Base-by-base conservation (phyloP, 2,888 invertebrate genomes). In the Scaptomyza polygonia region DNA sequence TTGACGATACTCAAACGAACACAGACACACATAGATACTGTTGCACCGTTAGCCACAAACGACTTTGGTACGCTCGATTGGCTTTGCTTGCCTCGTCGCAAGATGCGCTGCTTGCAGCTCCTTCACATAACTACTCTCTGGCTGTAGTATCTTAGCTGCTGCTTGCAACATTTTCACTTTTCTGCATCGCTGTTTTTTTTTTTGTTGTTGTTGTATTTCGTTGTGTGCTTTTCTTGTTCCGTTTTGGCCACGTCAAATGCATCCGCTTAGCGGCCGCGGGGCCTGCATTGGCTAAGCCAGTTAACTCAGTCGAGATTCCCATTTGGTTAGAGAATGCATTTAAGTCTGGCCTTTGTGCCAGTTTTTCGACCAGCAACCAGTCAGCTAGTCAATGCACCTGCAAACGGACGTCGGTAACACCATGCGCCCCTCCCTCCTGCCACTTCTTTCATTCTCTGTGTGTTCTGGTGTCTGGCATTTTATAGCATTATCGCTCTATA, bases 341-440 rank as follows among this genome's bases (percentile, higher is more conserved):
- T 69, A 25, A 56, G 68, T 62, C 62, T 55, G 45, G 68, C 51
- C 61, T 67, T 67, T 61, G 61, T 61, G 67, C 67, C 42, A 67
- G 16, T 65, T 65, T 66, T 53, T 16, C 14, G 51, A 58, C 52
- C 66, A 65, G 47, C 47, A 34, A 51, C 45, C 65, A 47, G 44
- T 12, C n/a, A 30, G 42, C n/a, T 66, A 76, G 80, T 74, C 80
- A 74, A 67, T 74, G 78, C 78, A 80, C 78, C 78, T 77, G 80
- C 61, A 66, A 69, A 59, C 69, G 69, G 73, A 72, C 70, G 36
- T 61, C 51, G 42, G 62, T 61, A 32, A 45, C 30, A 40, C 45
- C 59, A 45, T 21, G 36, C 21, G 8, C 12, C 59, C 16, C 12
- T 25, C 16, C 8, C 32, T 1, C 11, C 3, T 25, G 25, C 5